Conservation (phyloP, 2,797 vertebrate genomes). For the Parauchenoglanis punctatus region DNA sequence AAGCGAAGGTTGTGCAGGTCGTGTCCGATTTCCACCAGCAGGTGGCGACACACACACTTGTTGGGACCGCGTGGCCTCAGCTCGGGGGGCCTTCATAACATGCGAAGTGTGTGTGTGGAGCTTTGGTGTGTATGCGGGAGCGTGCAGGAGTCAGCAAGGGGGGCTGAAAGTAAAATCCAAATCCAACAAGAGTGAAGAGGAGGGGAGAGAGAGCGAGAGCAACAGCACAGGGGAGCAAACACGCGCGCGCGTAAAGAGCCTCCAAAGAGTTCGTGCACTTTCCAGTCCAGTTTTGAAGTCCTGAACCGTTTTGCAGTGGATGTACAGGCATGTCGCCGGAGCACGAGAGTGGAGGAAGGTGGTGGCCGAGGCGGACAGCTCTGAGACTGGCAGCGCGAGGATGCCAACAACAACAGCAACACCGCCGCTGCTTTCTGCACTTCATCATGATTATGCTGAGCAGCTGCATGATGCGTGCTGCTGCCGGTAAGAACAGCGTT, state of each 20-base stretch:
- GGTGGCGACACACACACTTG: conserved; percentile 69
- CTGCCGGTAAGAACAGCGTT: conserved; percentile 73
- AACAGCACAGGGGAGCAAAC: conserved; percentile 22
- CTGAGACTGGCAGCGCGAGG: background rate
- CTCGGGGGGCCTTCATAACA: conserved; percentile 38
- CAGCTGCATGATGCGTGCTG: conserved; percentile 62
- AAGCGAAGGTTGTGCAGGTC: background rate
- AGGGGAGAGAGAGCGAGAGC: conserved; percentile 5
- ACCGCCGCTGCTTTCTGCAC: conserved; percentile 58
- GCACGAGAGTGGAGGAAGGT: conserved; percentile 10
- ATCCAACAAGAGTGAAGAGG: conserved; percentile 34
- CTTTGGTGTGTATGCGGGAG: conserved; percentile 45
- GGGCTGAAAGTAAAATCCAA: conserved; percentile 53
- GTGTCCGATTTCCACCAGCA: conserved; percentile 56
- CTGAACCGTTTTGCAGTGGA: conserved; percentile 65
- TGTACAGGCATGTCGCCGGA: conserved; percentile 64
- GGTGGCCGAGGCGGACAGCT: conserved; percentile 8
- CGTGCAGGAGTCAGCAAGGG: conserved; percentile 42
- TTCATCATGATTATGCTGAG: conserved; percentile 66
- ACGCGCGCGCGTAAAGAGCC: conserved; percentile 1
- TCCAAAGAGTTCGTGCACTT: background rate
- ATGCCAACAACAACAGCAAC: conserved; percentile 50
- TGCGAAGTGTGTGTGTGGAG: conserved; percentile 40
- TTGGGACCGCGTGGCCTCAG: conserved; percentile 68
- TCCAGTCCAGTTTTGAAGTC: conserved; percentile 10